A percentile compares a stretch with the other conserved stretches of the same genome.
Evolutionary conservation across 2,888 invertebrate species (phyloP).

Genomic region (Molanna angustata): DNA sequence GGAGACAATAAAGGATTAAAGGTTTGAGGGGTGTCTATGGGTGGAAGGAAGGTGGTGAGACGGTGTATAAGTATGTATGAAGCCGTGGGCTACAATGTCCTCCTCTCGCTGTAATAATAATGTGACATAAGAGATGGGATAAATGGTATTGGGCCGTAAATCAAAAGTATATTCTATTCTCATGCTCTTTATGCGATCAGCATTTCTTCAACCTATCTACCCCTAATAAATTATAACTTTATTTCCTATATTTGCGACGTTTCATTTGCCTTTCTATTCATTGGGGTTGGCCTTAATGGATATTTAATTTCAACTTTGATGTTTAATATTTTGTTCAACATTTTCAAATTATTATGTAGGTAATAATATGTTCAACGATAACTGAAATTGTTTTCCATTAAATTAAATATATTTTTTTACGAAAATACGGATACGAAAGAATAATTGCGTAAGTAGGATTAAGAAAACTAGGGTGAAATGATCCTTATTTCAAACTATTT

Average conservation of each 20-base stretch:
- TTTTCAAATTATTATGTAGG: background rate
- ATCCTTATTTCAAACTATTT: no score
- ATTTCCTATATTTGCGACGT: slow-evolving; percentile 29
- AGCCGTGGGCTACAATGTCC: background rate
- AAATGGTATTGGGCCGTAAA: slow-evolving; percentile 32
- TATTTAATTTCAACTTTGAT: slow-evolving; percentile 11
- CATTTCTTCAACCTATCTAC: slow-evolving; percentile 30
- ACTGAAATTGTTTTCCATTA: background rate
- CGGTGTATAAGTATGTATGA: background rate
- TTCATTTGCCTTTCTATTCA: slow-evolving; percentile 10
- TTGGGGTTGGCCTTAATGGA: slow-evolving; percentile 9
- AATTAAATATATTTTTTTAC: no score
- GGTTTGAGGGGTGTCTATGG: no score
- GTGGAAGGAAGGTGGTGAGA: no score
- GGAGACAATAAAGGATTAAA: no score
- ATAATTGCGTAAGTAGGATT: no score
- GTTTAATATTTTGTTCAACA: slow-evolving; percentile 5
- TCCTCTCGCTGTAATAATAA: slow-evolving; percentile 18
- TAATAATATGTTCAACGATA: no score
- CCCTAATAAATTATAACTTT: slow-evolving; percentile 30
- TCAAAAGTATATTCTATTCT: slow-evolving; percentile 30
- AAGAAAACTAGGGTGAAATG: no score
- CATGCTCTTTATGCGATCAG: slow-evolving; percentile 31
- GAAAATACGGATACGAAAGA: no score
- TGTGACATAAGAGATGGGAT: slow-evolving; percentile 27